These are phyloP conservation scores for Sogatella furcifera DNA, from an alignment of 1,140 invertebrate species.

Conservation along the genomic window DNA sequence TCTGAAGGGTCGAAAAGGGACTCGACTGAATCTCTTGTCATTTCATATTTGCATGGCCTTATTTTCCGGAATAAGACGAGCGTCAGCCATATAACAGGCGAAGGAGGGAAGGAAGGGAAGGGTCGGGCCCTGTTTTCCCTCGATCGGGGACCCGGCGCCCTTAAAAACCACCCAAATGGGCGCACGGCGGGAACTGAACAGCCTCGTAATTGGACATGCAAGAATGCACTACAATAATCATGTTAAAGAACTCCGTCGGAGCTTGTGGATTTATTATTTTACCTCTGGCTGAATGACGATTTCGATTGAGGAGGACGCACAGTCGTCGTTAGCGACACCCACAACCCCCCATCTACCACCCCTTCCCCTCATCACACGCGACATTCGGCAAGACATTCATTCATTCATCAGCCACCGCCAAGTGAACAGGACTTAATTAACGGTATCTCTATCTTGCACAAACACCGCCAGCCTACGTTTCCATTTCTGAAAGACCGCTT, in stretches of 20 bases:
- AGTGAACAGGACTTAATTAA: neutral
- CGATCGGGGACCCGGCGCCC: too few species aligned
- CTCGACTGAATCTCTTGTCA: neutral
- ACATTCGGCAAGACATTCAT: neutral
- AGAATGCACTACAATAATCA: constrained; percentile 13
- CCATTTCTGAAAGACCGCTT: too few species aligned
- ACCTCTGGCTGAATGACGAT: constrained; percentile 2
- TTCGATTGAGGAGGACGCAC: neutral
- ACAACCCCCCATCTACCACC: too few species aligned
- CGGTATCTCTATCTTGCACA: too few species aligned
- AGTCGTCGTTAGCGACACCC: neutral
- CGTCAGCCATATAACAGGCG: too few species aligned
- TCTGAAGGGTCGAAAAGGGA: too few species aligned
- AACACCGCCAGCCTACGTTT: too few species aligned
- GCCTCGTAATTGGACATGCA: constrained; percentile 13
- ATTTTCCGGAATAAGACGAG: too few species aligned
- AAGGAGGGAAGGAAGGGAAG: neutral
- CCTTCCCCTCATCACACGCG: too few species aligned
- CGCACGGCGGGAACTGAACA: constrained; percentile 4
- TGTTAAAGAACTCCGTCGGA: constrained; percentile 3
- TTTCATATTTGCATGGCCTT: constrained; percentile 5
- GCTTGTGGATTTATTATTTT: constrained; percentile 1
- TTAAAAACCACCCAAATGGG: neutral
- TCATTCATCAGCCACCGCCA: neutral
- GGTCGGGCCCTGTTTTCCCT: neutral